Base-by-base conservation (phyloP, 2,113 vertebrate genomes). In the Siphamia tubifer region DNA sequence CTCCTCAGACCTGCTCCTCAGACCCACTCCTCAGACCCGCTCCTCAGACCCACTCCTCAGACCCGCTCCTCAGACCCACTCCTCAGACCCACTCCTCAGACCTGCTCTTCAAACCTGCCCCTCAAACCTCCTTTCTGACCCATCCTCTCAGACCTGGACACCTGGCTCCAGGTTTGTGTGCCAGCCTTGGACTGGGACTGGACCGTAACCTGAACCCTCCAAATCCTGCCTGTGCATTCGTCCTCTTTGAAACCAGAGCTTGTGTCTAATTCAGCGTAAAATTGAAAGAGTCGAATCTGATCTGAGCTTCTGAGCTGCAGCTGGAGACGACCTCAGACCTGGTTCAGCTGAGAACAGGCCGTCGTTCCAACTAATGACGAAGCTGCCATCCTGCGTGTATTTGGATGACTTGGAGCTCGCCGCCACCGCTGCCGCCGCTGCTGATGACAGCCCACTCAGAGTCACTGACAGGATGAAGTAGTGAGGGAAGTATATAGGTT, bases 211-310 rank as follows among this genome's bases (percentile, higher is more conserved):
- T 56, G n/a, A n/a, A 36, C 54, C 55, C 78, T 58, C 17, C 21
- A 63, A 72, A 77, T 79, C 74, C 51, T 87, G 73, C 55, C 2
- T 6, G 51, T 28, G 62, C 30, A 20, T 65, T 75, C 55, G n/a
- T n/a, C n/a, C n/a, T n/a, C 39, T 65, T 68, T 83, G 76, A 86
- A 83, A 89, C 28, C 4, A 1, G 63, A 90, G 72, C 12, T 2
- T 23, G 53, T 54, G 61, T 74, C 63, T 69, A 69, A 73, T 87
- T 86, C 82, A 77, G 77, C 63, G 8, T 65, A 76, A 86, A 85
- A 72, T 52, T 65, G 61, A 77, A 49, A 54, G 27, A 32, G 42
- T 15, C 25, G 27, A 74, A 79, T 35, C 52, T 49, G 72, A 83
- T 63, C 70, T 36, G 38, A 20, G 31, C 47, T 62, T 65, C 42